Base-by-base conservation (phyloP, 2,797 vertebrate genomes). In the Chelon labrosus region DNA sequence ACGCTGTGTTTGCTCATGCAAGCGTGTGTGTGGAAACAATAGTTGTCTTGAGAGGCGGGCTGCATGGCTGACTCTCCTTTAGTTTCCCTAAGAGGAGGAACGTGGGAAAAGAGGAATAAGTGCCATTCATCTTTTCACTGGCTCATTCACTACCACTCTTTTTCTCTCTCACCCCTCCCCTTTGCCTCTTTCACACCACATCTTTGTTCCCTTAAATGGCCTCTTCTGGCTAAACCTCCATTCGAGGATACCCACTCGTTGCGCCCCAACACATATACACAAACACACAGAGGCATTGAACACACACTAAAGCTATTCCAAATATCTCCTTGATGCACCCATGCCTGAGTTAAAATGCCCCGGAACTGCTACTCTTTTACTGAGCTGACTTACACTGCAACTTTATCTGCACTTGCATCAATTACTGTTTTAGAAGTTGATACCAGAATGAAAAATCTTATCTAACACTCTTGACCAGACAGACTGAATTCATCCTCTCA, bases 101-200 rank as follows among this genome's bases (percentile, higher is more conserved):
- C 83, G 93, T 93, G 93, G 92, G 93, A 94, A 94, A 91, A 93
- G 90, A 91, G 91, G 90, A 94, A 92, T 93, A 93, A 92, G 91
- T 91, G 90, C 90, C 91, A 94, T 95, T 95, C 92, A 94, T 93
- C 90, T 93, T 90, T 87, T 88, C 85, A 87, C 85, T 69, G 80
- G 70, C 77, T 90, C 87, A 90, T 90, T 92, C 91, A 88, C 85
- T 85, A 71, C 73, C 77, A 78, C 83, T 80, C 82, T 75, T 85
- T 91, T 82, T 77, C 63, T 59, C 86, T 51, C 75, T 70, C 73
- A 58, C 77, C 81, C 82, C 88, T 81, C 80, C 77, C 75, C 85
- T 84, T 77, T 79, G 74, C 77, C 75, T 88, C 87, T 89, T 89
- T 90, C 83, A 92, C 79, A 82, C 65, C 68, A 49, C 39, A 54